Percentiles rank a stretch among this genome's conserved stretches.
phyloP scores from a whole-genome alignment of 2,113 vertebrate species.

The Istiophorus platypterus region DNA sequence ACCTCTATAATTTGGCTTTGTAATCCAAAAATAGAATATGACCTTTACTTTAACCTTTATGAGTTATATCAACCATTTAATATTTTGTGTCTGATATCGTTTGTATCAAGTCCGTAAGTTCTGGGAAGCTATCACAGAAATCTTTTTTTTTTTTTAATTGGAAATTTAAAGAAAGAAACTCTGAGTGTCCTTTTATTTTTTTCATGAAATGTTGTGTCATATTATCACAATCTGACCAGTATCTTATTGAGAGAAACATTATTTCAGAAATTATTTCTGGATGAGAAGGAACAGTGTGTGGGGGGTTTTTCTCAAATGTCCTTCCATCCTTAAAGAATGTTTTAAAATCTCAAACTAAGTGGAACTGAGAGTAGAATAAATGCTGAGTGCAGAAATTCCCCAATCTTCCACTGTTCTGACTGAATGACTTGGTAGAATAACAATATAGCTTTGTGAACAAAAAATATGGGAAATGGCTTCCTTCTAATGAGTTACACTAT shows the following conservation, averaged over 20 bases:
- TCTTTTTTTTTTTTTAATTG: not conserved
- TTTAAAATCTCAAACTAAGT: constrained; percentile 4
- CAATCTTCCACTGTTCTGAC: not conserved
- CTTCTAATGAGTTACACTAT: constrained; percentile 32
- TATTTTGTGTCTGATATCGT: constrained; percentile 2
- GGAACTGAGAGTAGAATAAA: constrained; percentile 30
- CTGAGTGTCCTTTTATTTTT: not conserved
- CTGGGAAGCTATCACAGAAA: constrained; percentile 5
- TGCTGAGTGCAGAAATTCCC: not conserved
- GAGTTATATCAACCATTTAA: not conserved
- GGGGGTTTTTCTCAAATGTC: not conserved
- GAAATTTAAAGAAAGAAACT: not conserved
- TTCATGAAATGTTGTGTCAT: not conserved
- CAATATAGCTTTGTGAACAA: not conserved
- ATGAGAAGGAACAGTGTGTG: not conserved
- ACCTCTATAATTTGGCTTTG: not conserved
- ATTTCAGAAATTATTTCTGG: not conserved
- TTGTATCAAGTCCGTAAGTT: not conserved
- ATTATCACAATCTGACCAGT: not conserved
- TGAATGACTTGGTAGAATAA: constrained; percentile 10
- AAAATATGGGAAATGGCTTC: not conserved
- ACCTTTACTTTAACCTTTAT: constrained; percentile 26
- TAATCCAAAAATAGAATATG: constrained; percentile 3
- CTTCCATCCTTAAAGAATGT: not conserved
- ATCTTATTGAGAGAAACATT: not conserved